These are phyloP conservation scores for Drosophila micromelanica DNA, from an alignment of 1,140 invertebrate genomes.

Conservation along the genomic window DNA sequence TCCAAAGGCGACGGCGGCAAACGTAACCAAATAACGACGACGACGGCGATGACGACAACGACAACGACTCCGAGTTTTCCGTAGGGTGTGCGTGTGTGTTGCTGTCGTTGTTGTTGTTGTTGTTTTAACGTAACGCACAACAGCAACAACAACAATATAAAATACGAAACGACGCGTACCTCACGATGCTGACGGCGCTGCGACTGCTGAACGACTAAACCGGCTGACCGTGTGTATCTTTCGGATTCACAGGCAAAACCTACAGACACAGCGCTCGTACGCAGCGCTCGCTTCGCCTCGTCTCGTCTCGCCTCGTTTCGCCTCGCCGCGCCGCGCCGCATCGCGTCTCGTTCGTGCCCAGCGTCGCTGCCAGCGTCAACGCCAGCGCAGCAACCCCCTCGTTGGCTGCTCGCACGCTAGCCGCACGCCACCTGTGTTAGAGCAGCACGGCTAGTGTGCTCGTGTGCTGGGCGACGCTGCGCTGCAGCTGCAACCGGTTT, in stretches of 20 bases:
- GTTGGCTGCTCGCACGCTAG: slow-evolving; percentile 33
- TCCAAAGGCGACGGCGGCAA: slow-evolving; percentile 57
- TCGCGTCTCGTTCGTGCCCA: slow-evolving; percentile 16
- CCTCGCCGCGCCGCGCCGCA: slow-evolving; percentile 15
- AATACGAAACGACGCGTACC: slow-evolving; percentile 45
- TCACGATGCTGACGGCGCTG: slow-evolving; percentile 74
- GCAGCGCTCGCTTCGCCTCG: slow-evolving; percentile 12
- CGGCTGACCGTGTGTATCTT: slow-evolving; percentile 54
- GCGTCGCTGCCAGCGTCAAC: slow-evolving; percentile 21
- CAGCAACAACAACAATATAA: slow-evolving; percentile 37
- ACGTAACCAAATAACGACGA: slow-evolving; percentile 33
- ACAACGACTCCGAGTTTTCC: slow-evolving; percentile 19
- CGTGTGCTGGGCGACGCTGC: not conserved
- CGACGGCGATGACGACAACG: slow-evolving; percentile 39
- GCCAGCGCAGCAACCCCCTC: slow-evolving; percentile 52
- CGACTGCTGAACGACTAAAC: slow-evolving; percentile 79
- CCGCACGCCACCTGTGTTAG: not conserved
- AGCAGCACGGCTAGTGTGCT: slow-evolving; percentile 40
- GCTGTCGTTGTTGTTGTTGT: slow-evolving; percentile 38
- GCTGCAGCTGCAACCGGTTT: slow-evolving; percentile 68
- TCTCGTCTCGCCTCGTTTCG: slow-evolving; percentile 10
- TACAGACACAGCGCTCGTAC: slow-evolving; percentile 28
- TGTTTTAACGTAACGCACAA: slow-evolving; percentile 42
- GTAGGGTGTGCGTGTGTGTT: slow-evolving; percentile 13
- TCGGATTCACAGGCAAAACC: slow-evolving; percentile 36